Conservation (phyloP, 2,113 vertebrate genomes). For the Tachycineta bicolor region DNA sequence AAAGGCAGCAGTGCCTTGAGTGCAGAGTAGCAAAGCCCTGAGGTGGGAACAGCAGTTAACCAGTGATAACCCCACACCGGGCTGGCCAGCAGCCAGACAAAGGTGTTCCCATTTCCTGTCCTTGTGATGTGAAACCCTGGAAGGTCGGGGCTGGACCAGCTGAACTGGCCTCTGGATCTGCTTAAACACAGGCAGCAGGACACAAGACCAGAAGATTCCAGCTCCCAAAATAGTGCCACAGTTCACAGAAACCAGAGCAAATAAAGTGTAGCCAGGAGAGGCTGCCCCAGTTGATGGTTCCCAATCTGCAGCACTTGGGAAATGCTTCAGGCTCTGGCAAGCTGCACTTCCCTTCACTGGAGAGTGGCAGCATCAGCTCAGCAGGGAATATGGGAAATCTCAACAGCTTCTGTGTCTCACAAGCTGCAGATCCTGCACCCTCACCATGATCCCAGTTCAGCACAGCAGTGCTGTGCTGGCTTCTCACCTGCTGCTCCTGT, state of each 20-base stretch:
- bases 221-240: neutral
- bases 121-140: neutral
- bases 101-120: neutral
- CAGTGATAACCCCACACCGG: neutral
- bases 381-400: neutral
- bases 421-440: neutral
- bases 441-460: neutral
- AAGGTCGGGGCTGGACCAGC: neutral
- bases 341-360: neutral
- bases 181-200: neutral
- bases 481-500: neutral
- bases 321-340: neutral
- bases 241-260: neutral
- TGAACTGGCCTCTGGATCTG: neutral
- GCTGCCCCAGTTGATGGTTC: neutral
- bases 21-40: neutral
- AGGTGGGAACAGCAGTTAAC: neutral
- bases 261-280: neutral
- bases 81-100: no score
- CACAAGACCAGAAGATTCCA: neutral
- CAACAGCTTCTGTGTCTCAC: neutral
- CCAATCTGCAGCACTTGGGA: neutral
- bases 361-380: neutral
- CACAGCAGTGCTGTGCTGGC: neutral
- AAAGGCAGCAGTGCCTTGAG: neutral